Conservation (phyloP, 2,888 invertebrate genomes). For the Noctua fimbriata region DNA sequence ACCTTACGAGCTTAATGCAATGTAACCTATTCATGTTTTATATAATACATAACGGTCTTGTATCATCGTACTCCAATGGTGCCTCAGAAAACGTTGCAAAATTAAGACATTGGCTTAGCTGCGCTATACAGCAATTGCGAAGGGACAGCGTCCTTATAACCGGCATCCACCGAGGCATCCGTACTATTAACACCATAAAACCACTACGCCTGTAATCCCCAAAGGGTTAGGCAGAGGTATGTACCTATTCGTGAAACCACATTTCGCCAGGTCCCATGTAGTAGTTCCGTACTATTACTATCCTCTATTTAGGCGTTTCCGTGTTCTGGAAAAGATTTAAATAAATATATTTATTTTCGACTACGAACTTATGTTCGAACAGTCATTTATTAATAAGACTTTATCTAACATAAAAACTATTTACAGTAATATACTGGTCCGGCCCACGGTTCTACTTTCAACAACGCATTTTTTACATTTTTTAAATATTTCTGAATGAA, state of each 20-base stretch:
- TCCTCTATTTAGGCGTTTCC: too few relatives aligned
- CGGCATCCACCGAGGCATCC: neutral
- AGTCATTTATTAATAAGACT: too few relatives aligned
- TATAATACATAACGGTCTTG: neutral
- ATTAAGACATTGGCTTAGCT: neutral
- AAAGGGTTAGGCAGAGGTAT: too few relatives aligned
- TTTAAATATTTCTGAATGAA: too few relatives aligned
- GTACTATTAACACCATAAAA: neutral
- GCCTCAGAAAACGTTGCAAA: neutral
- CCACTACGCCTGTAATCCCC: too few relatives aligned
- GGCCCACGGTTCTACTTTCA: neutral
- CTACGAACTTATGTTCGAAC: too few relatives aligned
- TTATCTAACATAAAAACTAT: neutral
- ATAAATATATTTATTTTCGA: neutral
- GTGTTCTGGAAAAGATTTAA: neutral
- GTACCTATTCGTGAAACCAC: too few relatives aligned
- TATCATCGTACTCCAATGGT: too few relatives aligned
- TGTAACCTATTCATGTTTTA: neutral
- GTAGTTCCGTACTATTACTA: too few relatives aligned
- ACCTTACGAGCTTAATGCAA: neutral
- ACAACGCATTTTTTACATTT: too few relatives aligned
- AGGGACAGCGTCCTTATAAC: neutral
- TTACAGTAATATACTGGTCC: neutral
- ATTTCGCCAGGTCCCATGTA: too few relatives aligned
- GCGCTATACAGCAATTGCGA: neutral